These are phyloP conservation scores for Zosterops hypoxanthus DNA, from an alignment of 2,113 vertebrate species.

Conservation along the genomic window DNA sequence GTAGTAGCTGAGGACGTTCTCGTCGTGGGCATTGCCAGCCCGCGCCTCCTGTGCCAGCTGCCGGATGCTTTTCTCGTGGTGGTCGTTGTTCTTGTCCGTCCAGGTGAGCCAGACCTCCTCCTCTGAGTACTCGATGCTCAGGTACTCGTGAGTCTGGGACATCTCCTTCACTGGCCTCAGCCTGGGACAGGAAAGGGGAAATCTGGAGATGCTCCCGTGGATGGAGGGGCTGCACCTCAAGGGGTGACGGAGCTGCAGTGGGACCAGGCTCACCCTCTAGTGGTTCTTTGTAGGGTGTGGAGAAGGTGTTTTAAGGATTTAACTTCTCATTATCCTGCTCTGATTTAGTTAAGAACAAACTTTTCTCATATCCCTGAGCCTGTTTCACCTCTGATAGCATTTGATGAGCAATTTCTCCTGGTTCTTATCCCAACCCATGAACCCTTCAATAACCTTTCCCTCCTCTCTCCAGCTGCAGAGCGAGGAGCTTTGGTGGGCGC, in stretches of 20 bases:
- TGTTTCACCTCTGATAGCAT: fast-evolving
- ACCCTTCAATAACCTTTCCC: fast-evolving
- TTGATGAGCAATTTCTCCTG: neutral
- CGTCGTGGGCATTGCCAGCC: constrained; percentile 91
- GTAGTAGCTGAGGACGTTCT: constrained; percentile 96
- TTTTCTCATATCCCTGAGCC: neutral
- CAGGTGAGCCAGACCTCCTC: constrained; percentile 98
- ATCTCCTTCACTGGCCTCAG: constrained; percentile 87
- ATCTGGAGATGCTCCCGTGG: neutral
- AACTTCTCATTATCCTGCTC: neutral
- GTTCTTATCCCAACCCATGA: neutral
- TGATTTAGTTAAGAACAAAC: neutral
- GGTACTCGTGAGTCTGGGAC: constrained; percentile 80
- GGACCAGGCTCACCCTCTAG: neutral
- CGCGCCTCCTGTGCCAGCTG: constrained; percentile 93
- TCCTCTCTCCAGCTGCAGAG: neutral
- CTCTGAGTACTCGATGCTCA: constrained; percentile 88
- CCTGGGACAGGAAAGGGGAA: constrained; percentile 57
- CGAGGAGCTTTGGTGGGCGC: neutral
- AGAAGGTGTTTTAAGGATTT: neutral
- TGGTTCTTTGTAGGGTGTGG: neutral
- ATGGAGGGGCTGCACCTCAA: fast-evolving
- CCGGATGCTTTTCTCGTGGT: constrained; percentile 91
- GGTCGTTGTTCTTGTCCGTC: constrained; percentile 88
- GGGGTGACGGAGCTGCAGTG: fast-evolving